phyloP scores from a whole-genome alignment of 2,113 vertebrate genomes.

The Coptodon rendalli region DNA sequence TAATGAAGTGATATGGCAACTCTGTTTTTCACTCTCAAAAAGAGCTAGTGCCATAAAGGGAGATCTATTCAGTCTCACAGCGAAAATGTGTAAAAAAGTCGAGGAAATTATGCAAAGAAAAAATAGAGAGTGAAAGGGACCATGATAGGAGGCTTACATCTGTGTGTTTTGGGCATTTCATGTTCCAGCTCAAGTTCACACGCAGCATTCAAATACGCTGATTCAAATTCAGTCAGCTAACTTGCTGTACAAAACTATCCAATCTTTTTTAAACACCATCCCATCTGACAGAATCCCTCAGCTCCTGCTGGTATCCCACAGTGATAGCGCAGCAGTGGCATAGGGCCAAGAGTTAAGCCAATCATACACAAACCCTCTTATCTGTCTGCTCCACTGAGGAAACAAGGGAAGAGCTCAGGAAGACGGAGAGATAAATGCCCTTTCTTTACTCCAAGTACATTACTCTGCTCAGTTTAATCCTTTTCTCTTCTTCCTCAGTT shows the following conservation, averaged over 20 bases:
- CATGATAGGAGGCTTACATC: background rate
- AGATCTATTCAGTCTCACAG: background rate
- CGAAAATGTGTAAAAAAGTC: background rate
- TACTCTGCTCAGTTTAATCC: conserved; percentile 41
- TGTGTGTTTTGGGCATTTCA: background rate
- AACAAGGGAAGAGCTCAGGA: conserved; percentile 43
- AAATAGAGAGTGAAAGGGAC: background rate
- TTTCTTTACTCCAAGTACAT: conserved; percentile 37
- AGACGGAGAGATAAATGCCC: conserved; percentile 48
- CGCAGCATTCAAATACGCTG: background rate
- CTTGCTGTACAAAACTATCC: conserved; percentile 22
- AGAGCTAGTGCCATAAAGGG: background rate
- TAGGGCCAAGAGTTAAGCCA: conserved; percentile 50
- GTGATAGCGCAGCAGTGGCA: conserved; percentile 21
- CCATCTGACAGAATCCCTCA: conserved; percentile 38
- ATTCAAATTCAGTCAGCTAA: conserved; percentile 17
- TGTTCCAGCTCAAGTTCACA: background rate
- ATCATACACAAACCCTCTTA: conserved; percentile 49
- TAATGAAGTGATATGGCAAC: background rate
- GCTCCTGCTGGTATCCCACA: conserved; percentile 15
- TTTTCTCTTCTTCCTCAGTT: conserved; percentile 15
- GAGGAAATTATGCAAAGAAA: conserved; percentile 8
- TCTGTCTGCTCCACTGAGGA: conserved; percentile 44
- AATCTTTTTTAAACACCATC: conserved; percentile 39
- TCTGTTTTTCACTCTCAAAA: background rate